phyloP scores from a whole-genome alignment of 2,113 vertebrate species.

The Struthidea cinerea region DNA sequence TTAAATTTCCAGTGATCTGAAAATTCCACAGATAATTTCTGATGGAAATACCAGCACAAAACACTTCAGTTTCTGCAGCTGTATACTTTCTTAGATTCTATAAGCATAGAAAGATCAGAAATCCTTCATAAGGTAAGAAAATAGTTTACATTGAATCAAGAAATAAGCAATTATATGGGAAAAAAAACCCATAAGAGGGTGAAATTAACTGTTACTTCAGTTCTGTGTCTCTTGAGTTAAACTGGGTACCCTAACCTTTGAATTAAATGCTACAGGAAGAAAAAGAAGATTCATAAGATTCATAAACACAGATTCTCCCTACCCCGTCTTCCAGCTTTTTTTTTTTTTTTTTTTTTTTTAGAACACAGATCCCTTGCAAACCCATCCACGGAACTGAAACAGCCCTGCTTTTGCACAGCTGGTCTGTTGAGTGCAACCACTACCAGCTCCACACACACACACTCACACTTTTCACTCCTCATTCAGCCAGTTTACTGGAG shows the following conservation, averaged over 20 bases:
- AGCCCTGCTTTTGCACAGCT: not conserved
- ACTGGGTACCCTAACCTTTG: not conserved
- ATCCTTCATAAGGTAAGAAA: not conserved
- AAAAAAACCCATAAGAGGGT: fast-evolving
- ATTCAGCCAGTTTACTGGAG: not conserved
- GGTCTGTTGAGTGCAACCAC: not conserved
- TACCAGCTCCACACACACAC: not conserved
- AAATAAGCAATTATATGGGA: not conserved
- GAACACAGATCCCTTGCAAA: not conserved
- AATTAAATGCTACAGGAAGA: not conserved
- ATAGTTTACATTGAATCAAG: not conserved
- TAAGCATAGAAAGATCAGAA: not conserved
- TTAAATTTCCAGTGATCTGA: not conserved
- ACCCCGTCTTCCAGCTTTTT: not conserved
- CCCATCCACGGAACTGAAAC: not conserved
- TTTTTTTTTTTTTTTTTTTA: not conserved
- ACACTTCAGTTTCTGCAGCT: not conserved
- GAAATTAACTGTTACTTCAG: not conserved
- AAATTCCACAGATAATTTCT: not conserved
- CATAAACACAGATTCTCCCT: not conserved
- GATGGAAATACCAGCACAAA: not conserved
- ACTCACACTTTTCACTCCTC: not conserved
- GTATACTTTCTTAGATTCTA: not conserved
- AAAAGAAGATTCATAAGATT: not conserved
- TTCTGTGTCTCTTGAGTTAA: not conserved